These are phyloP conservation scores for Sepiola atlantica DNA, from an alignment of 2,888 invertebrate species.

Conservation along the genomic window DNA sequence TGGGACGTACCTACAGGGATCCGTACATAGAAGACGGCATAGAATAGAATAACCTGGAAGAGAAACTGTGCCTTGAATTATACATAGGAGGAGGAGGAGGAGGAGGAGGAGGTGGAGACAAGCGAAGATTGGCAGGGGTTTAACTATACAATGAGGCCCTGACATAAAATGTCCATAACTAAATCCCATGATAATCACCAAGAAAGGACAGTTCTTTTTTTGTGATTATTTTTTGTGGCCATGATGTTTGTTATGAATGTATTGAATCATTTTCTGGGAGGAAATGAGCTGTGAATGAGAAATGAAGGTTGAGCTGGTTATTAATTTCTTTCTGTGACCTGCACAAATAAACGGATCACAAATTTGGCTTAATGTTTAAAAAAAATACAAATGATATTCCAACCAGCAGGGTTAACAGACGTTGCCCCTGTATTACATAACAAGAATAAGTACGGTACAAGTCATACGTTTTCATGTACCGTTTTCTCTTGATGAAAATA, in stretches of 20 bases:
- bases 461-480: too few species aligned
- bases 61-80: constrained; percentile 32
- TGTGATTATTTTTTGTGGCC: not conserved
- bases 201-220: not conserved
- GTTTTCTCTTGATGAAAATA: too few species aligned
- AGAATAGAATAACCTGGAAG: not conserved
- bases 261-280: not conserved
- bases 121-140: not conserved
- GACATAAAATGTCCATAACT: not conserved
- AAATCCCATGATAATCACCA: not conserved
- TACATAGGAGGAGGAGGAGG: not conserved
- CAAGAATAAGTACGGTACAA: too few species aligned
- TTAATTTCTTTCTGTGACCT: too few species aligned
- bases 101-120: not conserved
- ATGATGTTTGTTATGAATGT: not conserved
- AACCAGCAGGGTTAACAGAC: too few species aligned
- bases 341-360: too few species aligned
- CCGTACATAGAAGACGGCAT: not conserved
- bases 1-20: constrained; percentile 7
- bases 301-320: too few species aligned
- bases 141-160: not conserved
- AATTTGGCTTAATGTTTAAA: too few species aligned
- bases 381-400: too few species aligned
- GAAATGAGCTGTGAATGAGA: not conserved
- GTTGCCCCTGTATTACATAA: too few species aligned